Evolutionary conservation across 2,888 invertebrate species (phyloP), one percentile per base, ranked within the genome.

Genomic region (Euzophera pinguis): DNA sequence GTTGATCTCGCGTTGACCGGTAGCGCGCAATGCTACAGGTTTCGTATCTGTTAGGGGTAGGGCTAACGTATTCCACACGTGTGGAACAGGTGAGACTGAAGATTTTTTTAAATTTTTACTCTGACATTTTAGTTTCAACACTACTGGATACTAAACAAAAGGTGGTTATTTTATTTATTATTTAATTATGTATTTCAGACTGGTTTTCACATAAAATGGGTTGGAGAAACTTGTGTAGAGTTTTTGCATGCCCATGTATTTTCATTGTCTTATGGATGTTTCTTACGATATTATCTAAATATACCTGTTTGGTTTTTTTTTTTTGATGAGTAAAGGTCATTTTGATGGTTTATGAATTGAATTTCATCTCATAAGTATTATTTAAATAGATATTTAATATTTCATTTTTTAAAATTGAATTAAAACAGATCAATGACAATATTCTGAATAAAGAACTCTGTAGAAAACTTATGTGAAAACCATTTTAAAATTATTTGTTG

Each of bases 21-120:
- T 88, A 85, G 91, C 91, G 91, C 90, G 91, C 91, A 91, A 91
- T 91, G 91, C 91, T 90, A 84, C 88, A 78, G 86, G 90, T 88
- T 90, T 77, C 91, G 91, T 84, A 84, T 66, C 65, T 81, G 86
- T 82, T 90, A 90, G 90, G 89, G 74, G 80, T 86, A 91, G 90
- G 89, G 86, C 70, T 78, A 73, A 75, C 71, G 63, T 79, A 76
- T 81, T 83, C 86, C 88, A 89, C 87, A 81, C 53, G 70, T 78
- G 87, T 86, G 86, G 85, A 75, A 76, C 91, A 91, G 91, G 91
- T 91, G 88, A 91, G 91, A 91, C 70, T 76, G 78, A 79, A 84
- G 83, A 79, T 86, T 81, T 83, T 90, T 86, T 84, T 81, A 80
- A 81, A 80, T 81, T 76, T 78, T 81, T 81, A 74, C 74, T 82